These are phyloP conservation scores for Anguilla obscura DNA, from an alignment of 2,797 vertebrate genomes.

Conservation along the genomic window DNA sequence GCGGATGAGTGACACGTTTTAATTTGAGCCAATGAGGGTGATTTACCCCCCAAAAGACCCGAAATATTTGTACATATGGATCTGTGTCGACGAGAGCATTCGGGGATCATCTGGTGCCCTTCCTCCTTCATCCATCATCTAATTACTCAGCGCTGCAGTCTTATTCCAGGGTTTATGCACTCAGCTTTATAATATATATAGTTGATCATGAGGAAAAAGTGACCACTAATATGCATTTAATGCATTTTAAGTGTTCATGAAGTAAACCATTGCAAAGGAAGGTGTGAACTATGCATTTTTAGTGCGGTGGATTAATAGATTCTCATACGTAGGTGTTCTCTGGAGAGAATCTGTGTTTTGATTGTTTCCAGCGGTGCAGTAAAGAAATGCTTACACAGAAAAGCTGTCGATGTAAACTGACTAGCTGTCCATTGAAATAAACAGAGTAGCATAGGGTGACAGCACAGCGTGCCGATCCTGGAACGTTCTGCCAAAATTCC, in stretches of 20 bases:
- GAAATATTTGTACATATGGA: neutral
- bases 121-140: neutral
- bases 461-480: neutral
- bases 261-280: neutral
- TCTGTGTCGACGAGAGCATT: neutral
- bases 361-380: neutral
- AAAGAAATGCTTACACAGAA: neutral
- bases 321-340: neutral
- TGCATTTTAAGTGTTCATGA: neutral
- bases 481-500: neutral
- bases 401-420: neutral
- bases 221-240: neutral
- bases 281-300: neutral
- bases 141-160: neutral
- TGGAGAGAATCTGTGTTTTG: neutral
- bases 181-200: neutral
- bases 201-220: neutral
- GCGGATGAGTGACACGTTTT: no score
- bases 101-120: neutral
- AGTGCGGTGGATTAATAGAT: neutral
- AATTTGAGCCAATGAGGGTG: no score
- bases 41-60: neutral
- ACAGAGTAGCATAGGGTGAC: neutral
- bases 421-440: neutral
- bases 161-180: neutral